These are phyloP conservation scores for Muscidifurax raptorellus DNA, from an alignment of 1,140 invertebrate species.

Conservation along the genomic window DNA sequence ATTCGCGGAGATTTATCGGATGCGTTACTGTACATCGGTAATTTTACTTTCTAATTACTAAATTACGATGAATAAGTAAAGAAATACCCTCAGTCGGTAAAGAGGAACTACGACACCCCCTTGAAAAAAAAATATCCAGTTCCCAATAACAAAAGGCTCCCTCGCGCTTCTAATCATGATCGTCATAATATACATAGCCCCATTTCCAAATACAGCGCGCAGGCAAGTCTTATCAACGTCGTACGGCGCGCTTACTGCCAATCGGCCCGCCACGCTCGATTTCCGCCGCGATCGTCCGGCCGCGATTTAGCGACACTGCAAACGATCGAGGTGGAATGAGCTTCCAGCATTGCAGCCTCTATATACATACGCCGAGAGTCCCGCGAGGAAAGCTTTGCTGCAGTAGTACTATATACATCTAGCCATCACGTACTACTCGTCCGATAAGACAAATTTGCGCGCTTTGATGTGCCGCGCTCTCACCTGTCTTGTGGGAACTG, in stretches of 20 bases:
- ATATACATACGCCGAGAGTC: background rate
- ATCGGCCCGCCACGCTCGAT: background rate
- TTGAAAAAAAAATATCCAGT: no score
- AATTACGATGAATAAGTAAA: no score
- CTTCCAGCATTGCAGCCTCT: background rate
- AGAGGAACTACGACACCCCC: no score
- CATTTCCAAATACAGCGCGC: background rate
- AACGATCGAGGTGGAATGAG: conserved; percentile 1
- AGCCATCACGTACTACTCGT: no score
- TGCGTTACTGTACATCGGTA: background rate
- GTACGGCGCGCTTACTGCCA: background rate
- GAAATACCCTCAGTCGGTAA: no score
- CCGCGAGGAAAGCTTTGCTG: background rate
- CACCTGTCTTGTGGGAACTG: background rate
- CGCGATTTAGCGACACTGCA: background rate
- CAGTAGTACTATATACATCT: no score
- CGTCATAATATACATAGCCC: background rate
- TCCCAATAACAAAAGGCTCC: no score
- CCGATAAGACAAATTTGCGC: conserved; percentile 3
- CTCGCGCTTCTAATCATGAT: no score
- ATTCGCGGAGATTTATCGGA: background rate
- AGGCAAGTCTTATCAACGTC: background rate
- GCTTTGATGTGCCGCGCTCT: background rate
- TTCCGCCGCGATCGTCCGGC: background rate
- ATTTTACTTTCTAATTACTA: no score